Conservation (phyloP, 2,113 vertebrate species). For the Zapus hudsonius region DNA sequence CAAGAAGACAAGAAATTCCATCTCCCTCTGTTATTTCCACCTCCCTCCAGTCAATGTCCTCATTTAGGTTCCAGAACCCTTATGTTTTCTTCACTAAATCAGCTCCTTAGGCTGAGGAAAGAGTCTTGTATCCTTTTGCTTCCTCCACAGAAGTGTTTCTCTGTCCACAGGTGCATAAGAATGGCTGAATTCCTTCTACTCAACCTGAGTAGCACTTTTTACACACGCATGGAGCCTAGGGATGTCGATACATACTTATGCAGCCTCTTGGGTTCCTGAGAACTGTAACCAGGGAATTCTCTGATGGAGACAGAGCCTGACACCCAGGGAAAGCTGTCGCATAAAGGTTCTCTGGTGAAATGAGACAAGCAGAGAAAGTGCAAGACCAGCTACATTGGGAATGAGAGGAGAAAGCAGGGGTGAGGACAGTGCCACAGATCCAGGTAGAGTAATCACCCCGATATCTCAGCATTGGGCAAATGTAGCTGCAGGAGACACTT, state of each 20-base stretch:
- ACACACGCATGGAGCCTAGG: background rate
- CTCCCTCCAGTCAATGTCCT: background rate
- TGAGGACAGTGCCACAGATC: fast-evolving
- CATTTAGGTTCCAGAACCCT: background rate
- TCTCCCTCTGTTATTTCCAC: background rate
- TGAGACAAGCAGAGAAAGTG: background rate
- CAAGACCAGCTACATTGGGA: background rate
- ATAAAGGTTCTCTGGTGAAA: fast-evolving
- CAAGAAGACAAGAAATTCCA: fast-evolving
- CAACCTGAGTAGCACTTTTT: background rate
- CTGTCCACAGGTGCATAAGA: background rate
- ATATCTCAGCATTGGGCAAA: background rate
- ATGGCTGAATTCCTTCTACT: background rate
- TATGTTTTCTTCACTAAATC: background rate
- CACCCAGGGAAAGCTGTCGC: too few species aligned
- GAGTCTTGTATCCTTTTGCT: background rate
- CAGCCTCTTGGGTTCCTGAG: background rate
- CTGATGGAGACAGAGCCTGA: background rate
- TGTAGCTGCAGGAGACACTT: background rate
- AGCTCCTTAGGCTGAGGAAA: background rate
- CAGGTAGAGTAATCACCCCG: background rate
- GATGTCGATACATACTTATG: background rate
- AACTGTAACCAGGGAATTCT: background rate
- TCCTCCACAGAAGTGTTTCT: background rate
- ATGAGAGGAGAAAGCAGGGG: background rate